Evolutionary conservation across 2,113 vertebrate species (phyloP), one percentile per base, ranked within the genome.

Genomic region (Sylvia atricapilla): DNA sequence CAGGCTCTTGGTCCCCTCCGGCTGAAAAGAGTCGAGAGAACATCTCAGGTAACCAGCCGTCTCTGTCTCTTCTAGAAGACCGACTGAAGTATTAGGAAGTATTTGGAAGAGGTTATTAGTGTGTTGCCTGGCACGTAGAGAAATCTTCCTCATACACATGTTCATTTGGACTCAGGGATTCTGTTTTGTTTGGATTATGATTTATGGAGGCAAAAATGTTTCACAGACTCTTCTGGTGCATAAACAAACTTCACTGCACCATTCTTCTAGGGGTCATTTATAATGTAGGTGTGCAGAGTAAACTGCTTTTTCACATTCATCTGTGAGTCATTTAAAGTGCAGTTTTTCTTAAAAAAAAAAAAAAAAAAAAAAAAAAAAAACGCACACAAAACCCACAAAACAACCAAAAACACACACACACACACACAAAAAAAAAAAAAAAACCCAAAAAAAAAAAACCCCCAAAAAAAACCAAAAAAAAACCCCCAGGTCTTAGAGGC

Each of bases 11-110:
- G 5, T 59, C 18, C 68, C 30, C 87, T 62, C 20, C 0, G 21
- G 37, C 41, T 50, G 46, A 15, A 23, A 52, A 58, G 44, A 73
- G 25, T 28, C 24, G 10, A 4, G 33, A 20, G 30, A 23, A 19
- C 6, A 0, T 22, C 33, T 44, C 30, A 0, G 33, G 49, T 50
- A 70, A 35, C 43, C 44, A 18, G 19, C 13, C 12, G 1, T 23
- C 49, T 27, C 8, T 0, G 11, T 18, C 31, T 31, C 10, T 28
- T 31, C 37, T 18, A 17, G 24, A 87, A 41, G 5, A 28, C 58
- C 18, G 30, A 30, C 15, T 14, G 9, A 69, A 73, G n/a, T 31
- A 21, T 44, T 63, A 11, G 31, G 24, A 37, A 63, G 17, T 55
- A 33, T 14, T 63, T 50, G 28, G 27, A 31, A 81, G n/a, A 55